Evolutionary conservation across 2,888 invertebrate species (phyloP), one percentile per base, ranked within the genome.

Genomic region (Ormia ochracea): DNA sequence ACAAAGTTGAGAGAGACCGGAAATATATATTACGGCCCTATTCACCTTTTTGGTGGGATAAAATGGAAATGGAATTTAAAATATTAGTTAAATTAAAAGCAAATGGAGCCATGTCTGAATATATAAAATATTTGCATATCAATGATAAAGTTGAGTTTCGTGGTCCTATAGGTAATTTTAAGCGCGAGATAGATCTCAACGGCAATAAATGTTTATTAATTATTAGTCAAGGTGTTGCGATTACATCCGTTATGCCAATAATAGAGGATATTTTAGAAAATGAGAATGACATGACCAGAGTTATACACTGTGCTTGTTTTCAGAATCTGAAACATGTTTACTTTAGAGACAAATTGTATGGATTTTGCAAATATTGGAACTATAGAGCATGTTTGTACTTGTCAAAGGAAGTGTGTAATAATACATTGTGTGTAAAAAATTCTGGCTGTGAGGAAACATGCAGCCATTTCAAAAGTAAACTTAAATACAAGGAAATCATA

Each of bases 191-290:
- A n/a, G 79, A 26, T 83, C 69, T 7, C 5, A 70, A 58, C 48
- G 61, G 73, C n/a, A 63, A 56, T 14, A 78, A 69, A 31, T 77
- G 58, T 33, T 83, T 92, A 17, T 81, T 91, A 1, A 90, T 93
- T 85, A 88, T 94, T 48, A 91, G 93, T 52, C 95, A 95, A 86
- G 96, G 96, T 0, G 94, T 95, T 23, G 96, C 95, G 0, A 92
- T 96, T 81, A 93, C 94, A 17, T 94, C 95, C 26, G 91, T 95
- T 84, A 91, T 92, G 83, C 91, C 92, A 14, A 91, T 96, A 10
- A 91, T 94, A 61, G 88, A 91, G 31, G 87, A 90, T 38, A 91
- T 95, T 81, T 84, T 95, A 59, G 85, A 90, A 21, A 92, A 95
- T 89, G 94, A 94, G 82, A 91, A 93, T 28, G 94, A 94, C 84